Base-by-base conservation (phyloP, 1,140 invertebrate genomes). In the Pseudomyrmex pallidus region DNA sequence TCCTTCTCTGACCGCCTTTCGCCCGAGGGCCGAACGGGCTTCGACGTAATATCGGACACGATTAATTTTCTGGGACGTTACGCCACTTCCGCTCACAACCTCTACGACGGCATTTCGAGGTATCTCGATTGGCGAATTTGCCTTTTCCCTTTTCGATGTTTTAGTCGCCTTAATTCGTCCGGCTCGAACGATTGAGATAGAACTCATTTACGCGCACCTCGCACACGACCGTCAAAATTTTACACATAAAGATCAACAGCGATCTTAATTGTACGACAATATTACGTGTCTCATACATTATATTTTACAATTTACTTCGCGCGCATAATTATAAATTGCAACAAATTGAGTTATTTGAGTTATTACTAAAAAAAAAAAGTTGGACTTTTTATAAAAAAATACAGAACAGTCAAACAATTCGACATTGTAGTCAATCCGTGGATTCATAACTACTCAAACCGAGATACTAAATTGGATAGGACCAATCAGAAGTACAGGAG, bases 31-130 rank as follows among this genome's bases (percentile, higher is more conserved):
- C 64, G 56, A 68, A 70, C 62, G 56, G 63, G 73, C 68, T 72
- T 74, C 80, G 77, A 63, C 67, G 63, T 76, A 88, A 92, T 92
- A 93, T 93, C 91, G 92, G 90, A 91, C 89, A 86, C 92, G 91
- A 93, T 93, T 94, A 91, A 94, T 94, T 94, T 94, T 94, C 93
- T 91, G 93, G 90, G 92, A 93, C 92, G 93, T 94, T 94, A 92
- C 91, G 91, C 89, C 88, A 88, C 85, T 80, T 85, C 83, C 83
- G 64, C 50, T 76, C 67, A 48, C 67, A 35, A 64, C 22, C 35
- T 57, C 84, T 85, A 84, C 56, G 84, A 84, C 67, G 35, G 87
- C 77, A 82, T 85, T 82, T 68, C 56, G 74, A 48, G n/a, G 35
- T 74, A 74, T 56, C 76, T 62, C 82, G 80, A 86, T 87, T 82